phyloP scores from a whole-genome alignment of 2,113 vertebrate genomes.

The Polyodon spathula region DNA sequence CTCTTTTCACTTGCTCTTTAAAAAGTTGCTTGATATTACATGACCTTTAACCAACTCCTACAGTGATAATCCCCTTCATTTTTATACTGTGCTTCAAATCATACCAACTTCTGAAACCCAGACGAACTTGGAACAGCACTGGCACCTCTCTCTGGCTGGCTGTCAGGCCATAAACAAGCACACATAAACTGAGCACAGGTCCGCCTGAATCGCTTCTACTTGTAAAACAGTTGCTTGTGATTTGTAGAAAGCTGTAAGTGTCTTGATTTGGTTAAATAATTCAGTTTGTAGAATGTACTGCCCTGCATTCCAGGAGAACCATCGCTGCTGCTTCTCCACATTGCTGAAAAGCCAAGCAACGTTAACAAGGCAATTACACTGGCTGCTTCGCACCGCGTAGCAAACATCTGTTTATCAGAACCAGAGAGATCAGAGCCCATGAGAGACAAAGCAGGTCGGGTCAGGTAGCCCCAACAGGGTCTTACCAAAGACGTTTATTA shows the following conservation, averaged over 20 bases:
- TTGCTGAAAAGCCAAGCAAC: too few species aligned
- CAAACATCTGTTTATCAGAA: slow-evolving; percentile 14
- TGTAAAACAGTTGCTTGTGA: slow-evolving; percentile 29
- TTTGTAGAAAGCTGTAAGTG: slow-evolving; percentile 20
- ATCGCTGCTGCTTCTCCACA: slow-evolving; percentile 1
- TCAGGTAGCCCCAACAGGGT: slow-evolving; percentile 30
- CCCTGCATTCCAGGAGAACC: slow-evolving; percentile 14
- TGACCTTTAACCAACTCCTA: too few species aligned
- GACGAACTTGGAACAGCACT: slow-evolving; percentile 1
- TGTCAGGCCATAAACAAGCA: slow-evolving; percentile 6
- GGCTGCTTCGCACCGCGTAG: slow-evolving; percentile 6
- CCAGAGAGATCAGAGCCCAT: slow-evolving; percentile 25
- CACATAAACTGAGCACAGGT: not conserved
- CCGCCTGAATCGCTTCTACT: slow-evolving; percentile 27
- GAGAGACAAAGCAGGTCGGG: slow-evolving; percentile 24
- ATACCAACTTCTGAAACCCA: too few species aligned
- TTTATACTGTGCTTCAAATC: too few species aligned
- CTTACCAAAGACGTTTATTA: slow-evolving; percentile 32
- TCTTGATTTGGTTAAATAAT: slow-evolving; percentile 31
- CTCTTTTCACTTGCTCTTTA: too few species aligned
- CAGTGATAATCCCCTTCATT: too few species aligned
- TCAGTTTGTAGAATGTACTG: slow-evolving; percentile 21
- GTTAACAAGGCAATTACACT: too few species aligned
- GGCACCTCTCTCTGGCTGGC: slow-evolving; percentile 19
- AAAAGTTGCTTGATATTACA: too few species aligned